A percentile compares a stretch with the other conserved stretches of the same genome.
Conservation (phyloP, 2,888 invertebrate genomes). For the Myathropa florea region DNA sequence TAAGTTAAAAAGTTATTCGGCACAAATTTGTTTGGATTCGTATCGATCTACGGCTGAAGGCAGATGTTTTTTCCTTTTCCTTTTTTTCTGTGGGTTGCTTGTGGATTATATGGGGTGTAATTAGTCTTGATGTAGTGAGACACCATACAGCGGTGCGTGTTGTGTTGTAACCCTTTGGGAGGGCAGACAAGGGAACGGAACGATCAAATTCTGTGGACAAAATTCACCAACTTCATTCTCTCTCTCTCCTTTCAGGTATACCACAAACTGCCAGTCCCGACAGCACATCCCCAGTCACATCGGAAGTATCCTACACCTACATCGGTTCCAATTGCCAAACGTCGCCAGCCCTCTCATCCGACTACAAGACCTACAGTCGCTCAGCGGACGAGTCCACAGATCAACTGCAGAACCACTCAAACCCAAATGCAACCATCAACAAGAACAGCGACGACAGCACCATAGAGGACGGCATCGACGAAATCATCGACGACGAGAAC, state of each 20-base stretch:
- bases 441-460: constrained; percentile 75
- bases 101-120: neutral
- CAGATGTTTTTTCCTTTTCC: constrained; percentile 65
- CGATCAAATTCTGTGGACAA: no score
- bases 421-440: constrained; percentile 56
- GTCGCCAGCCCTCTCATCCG: constrained; percentile 78
- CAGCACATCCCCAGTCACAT: constrained; percentile 92
- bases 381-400: constrained; percentile 77
- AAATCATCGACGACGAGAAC: constrained; percentile 83
- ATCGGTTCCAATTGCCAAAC: constrained; percentile 79
- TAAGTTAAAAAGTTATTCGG: constrained; percentile 76
- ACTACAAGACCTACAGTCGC: constrained; percentile 79
- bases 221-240: neutral
- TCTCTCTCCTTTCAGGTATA: constrained; percentile 78
- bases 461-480: constrained; percentile 80
- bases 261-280: constrained; percentile 91
- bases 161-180: neutral
- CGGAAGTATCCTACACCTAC: constrained; percentile 85
- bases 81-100: neutral
- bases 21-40: constrained; percentile 65
- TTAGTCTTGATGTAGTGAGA: neutral
- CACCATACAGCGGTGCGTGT: no score
- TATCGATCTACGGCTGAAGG: constrained; percentile 64
- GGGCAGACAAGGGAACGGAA: no score
- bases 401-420: constrained; percentile 63